Conservation (phyloP, 2,113 vertebrate species). For the Glaucidium brasilianum region DNA sequence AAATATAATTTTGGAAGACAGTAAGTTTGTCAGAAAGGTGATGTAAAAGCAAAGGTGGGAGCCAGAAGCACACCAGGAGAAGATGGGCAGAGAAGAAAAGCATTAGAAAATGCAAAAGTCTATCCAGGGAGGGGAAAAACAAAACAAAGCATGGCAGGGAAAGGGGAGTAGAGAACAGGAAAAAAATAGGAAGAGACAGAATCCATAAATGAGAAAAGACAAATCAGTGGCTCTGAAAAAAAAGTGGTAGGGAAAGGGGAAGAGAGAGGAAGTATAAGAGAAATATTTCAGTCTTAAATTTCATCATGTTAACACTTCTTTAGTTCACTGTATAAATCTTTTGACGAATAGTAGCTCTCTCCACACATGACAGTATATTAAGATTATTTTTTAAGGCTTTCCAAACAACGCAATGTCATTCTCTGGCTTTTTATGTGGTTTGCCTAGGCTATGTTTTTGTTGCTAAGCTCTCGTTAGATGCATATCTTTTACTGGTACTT, state of each 20-base stretch:
- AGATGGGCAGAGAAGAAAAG: neutral
- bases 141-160: neutral
- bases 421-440: neutral
- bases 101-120: neutral
- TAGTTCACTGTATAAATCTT: neutral
- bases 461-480: neutral
- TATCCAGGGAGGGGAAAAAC: neutral
- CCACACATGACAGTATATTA: neutral
- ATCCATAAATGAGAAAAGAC: neutral
- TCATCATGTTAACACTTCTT: neutral
- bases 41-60: neutral
- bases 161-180: neutral
- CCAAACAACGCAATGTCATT: neutral
- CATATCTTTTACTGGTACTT: neutral
- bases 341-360: neutral
- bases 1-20: neutral
- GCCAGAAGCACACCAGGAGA: neutral
- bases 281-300: neutral
- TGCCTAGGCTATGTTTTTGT: neutral
- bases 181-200: neutral
- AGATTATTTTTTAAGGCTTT: neutral
- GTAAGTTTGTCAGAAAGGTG: neutral
- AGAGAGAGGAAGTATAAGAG: neutral
- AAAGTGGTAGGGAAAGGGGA: neutral
- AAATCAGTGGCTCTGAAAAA: neutral